These are phyloP conservation scores for Turritopsis rubra DNA, from an alignment of 30 jellyfish, hydroid and myxozoan genomes.

Conservation along the genomic window DNA sequence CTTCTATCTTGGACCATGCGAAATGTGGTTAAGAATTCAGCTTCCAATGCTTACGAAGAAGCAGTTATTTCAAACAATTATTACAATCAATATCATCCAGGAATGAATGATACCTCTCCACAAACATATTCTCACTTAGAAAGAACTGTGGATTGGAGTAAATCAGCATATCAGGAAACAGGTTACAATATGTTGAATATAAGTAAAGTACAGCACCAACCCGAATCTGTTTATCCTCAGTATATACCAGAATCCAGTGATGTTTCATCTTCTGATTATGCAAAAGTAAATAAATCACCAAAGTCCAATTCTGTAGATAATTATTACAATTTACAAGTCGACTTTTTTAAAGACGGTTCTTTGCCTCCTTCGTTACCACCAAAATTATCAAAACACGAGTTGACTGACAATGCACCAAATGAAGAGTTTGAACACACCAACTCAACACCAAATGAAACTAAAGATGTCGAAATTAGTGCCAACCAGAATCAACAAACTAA, in stretches of 20 bases:
- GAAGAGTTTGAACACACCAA: background rate
- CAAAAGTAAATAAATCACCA: conserved; percentile 55
- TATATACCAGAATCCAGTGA: background rate
- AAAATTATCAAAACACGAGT: conserved; percentile 18
- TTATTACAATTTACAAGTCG: background rate
- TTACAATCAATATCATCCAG: background rate
- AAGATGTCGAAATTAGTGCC: background rate
- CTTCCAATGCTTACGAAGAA: background rate
- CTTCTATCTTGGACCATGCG: conserved; percentile 80
- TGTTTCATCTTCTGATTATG: conserved; percentile 27
- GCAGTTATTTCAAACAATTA: background rate
- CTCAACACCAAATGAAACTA: background rate
- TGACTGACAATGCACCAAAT: background rate
- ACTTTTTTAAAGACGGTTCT: conserved; percentile 30
- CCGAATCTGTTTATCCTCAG: background rate
- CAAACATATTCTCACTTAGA: conserved; percentile 6
- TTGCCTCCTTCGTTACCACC: conserved; percentile 70
- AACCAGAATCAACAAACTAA: background rate
- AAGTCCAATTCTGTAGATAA: background rate
- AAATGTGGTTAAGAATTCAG: background rate
- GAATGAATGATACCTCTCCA: background rate
- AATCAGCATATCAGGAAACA: background rate
- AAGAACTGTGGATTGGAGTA: background rate
- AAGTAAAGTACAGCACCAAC: background rate
- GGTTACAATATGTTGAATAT: conserved; percentile 2